Evolutionary conservation across 2,888 invertebrate genomes (phyloP).

Genomic region (Cheilosia vernalis): DNA sequence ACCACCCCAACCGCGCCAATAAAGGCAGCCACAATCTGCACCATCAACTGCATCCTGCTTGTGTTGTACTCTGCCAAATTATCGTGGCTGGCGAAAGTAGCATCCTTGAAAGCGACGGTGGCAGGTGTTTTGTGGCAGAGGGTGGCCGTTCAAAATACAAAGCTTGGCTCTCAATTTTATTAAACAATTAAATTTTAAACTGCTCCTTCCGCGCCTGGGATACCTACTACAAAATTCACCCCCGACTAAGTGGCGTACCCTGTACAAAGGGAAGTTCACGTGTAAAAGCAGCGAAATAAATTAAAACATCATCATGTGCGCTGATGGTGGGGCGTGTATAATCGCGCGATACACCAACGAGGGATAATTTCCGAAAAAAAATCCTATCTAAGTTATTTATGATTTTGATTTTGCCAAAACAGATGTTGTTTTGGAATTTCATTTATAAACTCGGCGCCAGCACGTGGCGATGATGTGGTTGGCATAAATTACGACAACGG

Average conservation of each 20-base stretch:
- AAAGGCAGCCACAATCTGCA: conserved; percentile 24
- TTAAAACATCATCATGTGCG: conserved; percentile 8
- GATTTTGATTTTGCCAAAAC: conserved; percentile 19
- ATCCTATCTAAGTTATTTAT: conserved; percentile 29
- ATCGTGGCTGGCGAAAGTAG: conserved; percentile 25
- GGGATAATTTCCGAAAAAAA: not conserved
- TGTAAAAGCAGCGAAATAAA: conserved; percentile 8
- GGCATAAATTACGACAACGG: conserved; percentile 33
- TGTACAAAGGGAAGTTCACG: not conserved
- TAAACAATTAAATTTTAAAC: conserved; percentile 55
- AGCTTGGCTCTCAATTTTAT: conserved; percentile 3
- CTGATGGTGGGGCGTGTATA: not conserved
- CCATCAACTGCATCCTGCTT: conserved; percentile 26
- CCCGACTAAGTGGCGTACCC: not conserved
- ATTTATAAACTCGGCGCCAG: conserved; percentile 16
- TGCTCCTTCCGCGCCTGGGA: conserved; percentile 2
- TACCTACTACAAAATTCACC: not conserved
- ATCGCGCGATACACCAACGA: not conserved
- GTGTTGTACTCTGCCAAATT: conserved; percentile 43
- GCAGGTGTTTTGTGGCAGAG: conserved; percentile 55
- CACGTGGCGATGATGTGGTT: conserved; percentile 22
- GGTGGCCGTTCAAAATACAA: conserved; percentile 8
- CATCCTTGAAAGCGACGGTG: conserved; percentile 37
- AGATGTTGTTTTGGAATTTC: conserved; percentile 20
- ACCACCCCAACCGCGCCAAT: not conserved